Percentiles rank a stretch among this genome's conserved stretches.
phyloP scores from a whole-genome alignment of 2,113 vertebrate genomes.

The Cheirogaleus medius region DNA sequence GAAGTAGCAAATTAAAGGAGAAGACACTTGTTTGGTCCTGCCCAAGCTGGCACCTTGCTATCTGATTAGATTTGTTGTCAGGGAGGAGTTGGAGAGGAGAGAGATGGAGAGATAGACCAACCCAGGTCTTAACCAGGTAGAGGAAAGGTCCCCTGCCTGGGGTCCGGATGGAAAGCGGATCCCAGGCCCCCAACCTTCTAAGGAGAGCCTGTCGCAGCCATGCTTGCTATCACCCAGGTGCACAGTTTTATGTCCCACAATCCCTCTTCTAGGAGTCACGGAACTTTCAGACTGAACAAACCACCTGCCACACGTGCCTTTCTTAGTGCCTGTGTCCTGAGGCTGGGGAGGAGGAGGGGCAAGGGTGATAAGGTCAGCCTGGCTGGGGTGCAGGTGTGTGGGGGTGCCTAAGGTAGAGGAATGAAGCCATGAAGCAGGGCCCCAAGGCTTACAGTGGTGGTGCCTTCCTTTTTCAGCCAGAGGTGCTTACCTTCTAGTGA shows the following conservation, averaged over 20 bases:
- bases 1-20: background rate
- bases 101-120: background rate
- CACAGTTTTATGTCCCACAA: background rate
- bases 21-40: background rate
- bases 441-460: background rate
- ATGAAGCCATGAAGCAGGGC: background rate
- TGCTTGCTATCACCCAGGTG: background rate
- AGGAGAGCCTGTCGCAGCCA: background rate
- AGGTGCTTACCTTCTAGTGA: background rate
- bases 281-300: background rate
- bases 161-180: background rate
- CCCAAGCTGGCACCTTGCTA: background rate
- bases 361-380: background rate
- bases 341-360: background rate
- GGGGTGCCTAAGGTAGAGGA: background rate
- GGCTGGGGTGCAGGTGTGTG: background rate
- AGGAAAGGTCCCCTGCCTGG: background rate
- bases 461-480: background rate
- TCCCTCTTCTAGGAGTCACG: background rate
- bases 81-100: background rate
- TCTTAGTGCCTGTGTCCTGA: background rate
- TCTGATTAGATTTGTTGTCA: background rate
- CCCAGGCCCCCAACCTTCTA: background rate
- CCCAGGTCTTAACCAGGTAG: background rate
- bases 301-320: fast-evolving